Base-by-base conservation (phyloP, 2,113 vertebrate genomes). In the Casuarius casuarius region DNA sequence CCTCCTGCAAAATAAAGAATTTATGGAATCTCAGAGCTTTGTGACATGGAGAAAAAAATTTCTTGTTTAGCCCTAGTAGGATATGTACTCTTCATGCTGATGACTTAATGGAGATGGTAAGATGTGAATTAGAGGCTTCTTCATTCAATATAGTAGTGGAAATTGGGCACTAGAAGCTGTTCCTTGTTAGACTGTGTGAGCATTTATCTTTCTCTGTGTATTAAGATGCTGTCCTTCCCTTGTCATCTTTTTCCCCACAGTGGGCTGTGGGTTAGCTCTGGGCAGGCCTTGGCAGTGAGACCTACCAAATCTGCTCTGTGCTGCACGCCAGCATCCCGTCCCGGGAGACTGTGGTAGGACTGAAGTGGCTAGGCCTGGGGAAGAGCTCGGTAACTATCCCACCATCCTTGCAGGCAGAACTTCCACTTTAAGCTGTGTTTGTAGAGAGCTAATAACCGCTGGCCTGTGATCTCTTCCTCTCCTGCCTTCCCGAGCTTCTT, bases 401-500 rank as follows among this genome's bases (percentile, higher is more conserved):
- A 14, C 25, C 1, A 0, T 68, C 61, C 35, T 40, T 78, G 46
- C 48, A 58, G 67, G 31, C 13, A 62, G n/a, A 61, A 26, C 25
- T 79, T 88, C 42, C 28, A 86, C 35, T 44, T 83, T 68, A 54
- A 79, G 33, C 62, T 22, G 33, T 1, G 2, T 52, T 17, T 0
- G 0, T 31, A 71, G 38, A 33, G 35, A 23, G 7, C 44, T 0
- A 1, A 16, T 52, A 59, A 35, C 74, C 48, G 33, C 14, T 71
- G 63, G 28, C 29, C 22, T 42, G 21, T 65, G 16, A n/a, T 66
- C 5, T 33, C 26, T 49, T 59, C 46, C 46, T 48, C 62, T 54
- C 29, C 35, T 35, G 65, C 63, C 59, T 77, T 76, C 59, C 35
- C 31, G 40, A 0, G 0, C 31, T 33, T 16, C 2, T 0, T 3